Base-by-base conservation (phyloP, 2,888 invertebrate genomes). In the Heliconius ismenius region DNA sequence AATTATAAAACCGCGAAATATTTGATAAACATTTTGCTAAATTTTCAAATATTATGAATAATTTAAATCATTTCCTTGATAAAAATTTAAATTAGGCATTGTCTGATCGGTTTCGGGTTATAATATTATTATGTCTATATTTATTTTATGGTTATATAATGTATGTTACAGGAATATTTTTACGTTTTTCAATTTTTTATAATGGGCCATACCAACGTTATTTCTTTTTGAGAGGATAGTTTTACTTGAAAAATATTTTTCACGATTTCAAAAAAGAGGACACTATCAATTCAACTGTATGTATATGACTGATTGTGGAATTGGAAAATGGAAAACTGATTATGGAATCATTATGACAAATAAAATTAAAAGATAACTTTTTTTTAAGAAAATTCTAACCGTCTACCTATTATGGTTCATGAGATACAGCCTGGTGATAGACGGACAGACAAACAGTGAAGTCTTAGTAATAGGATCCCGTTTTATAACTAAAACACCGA, bases 31-130 rank as follows among this genome's bases (percentile, higher is more conserved):
- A 36, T 36, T 10, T 36, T 43, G 68, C 49, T 15, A 28, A 49
- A 11, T 26, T 26, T 49, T 26, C 26, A 49, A 68, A 49, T 49
- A 49, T 21, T 68, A 68, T 68, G 68, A 68, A 26, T 68, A 43
- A 68, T 43, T 68, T 39, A 68, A 43, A 49, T 68, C 26, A 49
- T 43, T 68, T 68, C 68, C 68, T 68, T 68, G 68, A 68, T 65
- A 65, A 65, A 65, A 32, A 65, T 65, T 65, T 65, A 65, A 65
- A 65, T 65, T 32, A 36, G 64, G 10, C 21, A n/a, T 32, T 32
- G 32, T 65, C 36, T 36, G 64, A 65, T 21, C n/a, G 64, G 36
- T 65, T 13, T 65, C 36, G 36, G n/a, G 32, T 65, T 11, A 64
- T 10, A 64, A 21, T 15, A 32, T 32, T 21, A 10, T 36, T 21